A percentile compares a stretch with the other conserved stretches of the same genome.
Evolutionary conservation across 2,797 vertebrate species (phyloP).

Genomic region (Gorsachius magnificus): DNA sequence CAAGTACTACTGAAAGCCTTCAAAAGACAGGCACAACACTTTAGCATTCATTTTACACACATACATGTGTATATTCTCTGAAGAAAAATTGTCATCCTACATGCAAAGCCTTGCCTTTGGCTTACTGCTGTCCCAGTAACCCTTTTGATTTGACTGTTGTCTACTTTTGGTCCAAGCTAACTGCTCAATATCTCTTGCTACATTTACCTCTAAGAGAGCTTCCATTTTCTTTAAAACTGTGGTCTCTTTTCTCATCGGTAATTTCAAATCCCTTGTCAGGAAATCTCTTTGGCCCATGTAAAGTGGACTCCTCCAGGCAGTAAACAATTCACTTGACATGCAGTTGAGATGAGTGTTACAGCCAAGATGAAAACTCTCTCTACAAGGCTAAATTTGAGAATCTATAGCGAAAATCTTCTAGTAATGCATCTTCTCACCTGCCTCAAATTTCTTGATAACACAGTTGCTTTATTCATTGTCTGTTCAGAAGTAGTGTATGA

Average conservation of each 20-base stretch:
- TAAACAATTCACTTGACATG: not conserved
- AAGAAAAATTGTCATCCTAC: not conserved
- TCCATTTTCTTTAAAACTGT: not conserved
- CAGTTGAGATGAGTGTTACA: not conserved
- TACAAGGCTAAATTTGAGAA: not conserved
- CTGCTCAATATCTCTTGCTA: not conserved
- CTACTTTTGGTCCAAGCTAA: not conserved
- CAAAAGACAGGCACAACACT: not conserved
- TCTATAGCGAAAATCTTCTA: not conserved
- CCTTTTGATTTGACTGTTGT: not conserved
- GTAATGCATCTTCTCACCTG: not conserved
- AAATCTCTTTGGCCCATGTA: not conserved
- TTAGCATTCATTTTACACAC: not conserved
- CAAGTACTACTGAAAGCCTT: not conserved
- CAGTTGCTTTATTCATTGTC: not conserved
- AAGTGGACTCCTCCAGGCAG: not conserved
- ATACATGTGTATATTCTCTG: not conserved
- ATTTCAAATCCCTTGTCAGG: not conserved
- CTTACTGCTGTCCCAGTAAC: not conserved
- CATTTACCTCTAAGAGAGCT: not conserved
- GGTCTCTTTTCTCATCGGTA: not conserved
- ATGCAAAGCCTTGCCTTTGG: not conserved
- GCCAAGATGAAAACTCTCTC: not conserved
- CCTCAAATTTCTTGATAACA: not conserved
- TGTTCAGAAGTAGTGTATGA: not conserved